Evolutionary conservation across 2,797 vertebrate species (phyloP).

Genomic region (Enteromius anoplus): DNA sequence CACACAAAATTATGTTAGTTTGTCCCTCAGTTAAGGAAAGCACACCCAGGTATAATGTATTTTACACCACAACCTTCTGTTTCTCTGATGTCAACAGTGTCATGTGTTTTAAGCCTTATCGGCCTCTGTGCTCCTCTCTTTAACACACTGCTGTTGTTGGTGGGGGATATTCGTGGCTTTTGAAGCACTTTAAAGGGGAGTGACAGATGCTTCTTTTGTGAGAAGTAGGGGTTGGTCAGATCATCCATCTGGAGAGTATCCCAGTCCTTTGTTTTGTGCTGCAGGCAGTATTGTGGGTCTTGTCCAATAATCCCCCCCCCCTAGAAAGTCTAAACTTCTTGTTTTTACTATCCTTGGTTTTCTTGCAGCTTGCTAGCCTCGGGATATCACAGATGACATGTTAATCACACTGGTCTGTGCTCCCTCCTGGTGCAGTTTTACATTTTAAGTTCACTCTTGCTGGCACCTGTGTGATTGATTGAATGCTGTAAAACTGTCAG

Average conservation of each 20-base stretch:
- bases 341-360: neutral
- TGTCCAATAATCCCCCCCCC: neutral
- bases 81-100: neutral
- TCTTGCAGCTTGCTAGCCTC: neutral
- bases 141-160: neutral
- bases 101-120: conserved; percentile 4
- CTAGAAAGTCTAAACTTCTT: neutral
- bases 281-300: neutral
- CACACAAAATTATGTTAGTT: neutral
- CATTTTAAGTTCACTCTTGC: neutral
- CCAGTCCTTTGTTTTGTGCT: neutral
- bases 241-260: conserved; percentile 22
- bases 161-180: neutral
- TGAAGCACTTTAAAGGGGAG: neutral
- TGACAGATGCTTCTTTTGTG: conserved; percentile 36
- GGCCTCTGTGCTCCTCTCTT: neutral
- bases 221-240: neutral
- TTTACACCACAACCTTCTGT: conserved; percentile 7
- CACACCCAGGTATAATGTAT: neutral
- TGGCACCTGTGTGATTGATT: neutral
- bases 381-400: neutral
- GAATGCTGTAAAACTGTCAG: neutral
- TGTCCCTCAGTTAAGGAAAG: neutral
- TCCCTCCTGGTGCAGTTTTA: neutral
- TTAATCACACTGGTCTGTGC: neutral